A percentile compares a stretch with the other conserved stretches of the same genome.
phyloP scores from a whole-genome alignment of 2,888 invertebrate species.

The Elysia crispata region DNA sequence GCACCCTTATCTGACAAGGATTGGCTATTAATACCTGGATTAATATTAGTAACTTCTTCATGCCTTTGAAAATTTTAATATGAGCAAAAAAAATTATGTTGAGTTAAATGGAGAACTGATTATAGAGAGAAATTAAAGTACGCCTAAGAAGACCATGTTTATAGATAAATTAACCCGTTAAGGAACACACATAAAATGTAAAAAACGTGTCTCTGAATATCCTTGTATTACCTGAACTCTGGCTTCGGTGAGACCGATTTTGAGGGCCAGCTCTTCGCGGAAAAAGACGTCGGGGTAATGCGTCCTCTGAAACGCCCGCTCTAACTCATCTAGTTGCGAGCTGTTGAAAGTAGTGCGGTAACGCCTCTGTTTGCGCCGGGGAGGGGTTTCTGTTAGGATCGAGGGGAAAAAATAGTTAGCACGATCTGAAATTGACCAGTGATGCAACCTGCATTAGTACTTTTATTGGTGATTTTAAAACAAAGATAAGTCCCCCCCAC shows the following conservation, averaged over 20 bases:
- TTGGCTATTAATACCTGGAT: slow-evolving; percentile 5
- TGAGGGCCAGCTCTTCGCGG: slow-evolving; percentile 70
- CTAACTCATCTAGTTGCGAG: slow-evolving; percentile 73
- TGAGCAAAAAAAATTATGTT: too few species aligned
- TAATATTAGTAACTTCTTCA: slow-evolving; percentile 6
- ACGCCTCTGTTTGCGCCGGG: slow-evolving; percentile 70
- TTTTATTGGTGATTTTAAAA: too few species aligned
- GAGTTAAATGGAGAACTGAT: too few species aligned
- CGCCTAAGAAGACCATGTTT: too few species aligned
- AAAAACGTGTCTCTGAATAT: background rate
- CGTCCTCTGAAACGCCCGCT: slow-evolving; percentile 75
- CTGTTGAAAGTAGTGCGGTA: slow-evolving; percentile 75
- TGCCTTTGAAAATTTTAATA: too few species aligned
- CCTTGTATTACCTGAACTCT: slow-evolving; percentile 64
- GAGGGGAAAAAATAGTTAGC: too few species aligned
- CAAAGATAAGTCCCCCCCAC: background rate
- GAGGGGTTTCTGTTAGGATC: slow-evolving; percentile 34
- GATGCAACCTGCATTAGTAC: too few species aligned
- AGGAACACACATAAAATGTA: background rate
- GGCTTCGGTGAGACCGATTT: slow-evolving; percentile 70
- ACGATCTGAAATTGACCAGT: too few species aligned
- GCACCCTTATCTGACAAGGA: too few species aligned
- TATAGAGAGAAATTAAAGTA: too few species aligned
- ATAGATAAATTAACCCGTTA: background rate
- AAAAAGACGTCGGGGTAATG: slow-evolving; percentile 77